Evolutionary conservation across 2,888 invertebrate genomes (phyloP), one percentile per base, ranked within the genome.

Genomic region (Papilio gigon): DNA sequence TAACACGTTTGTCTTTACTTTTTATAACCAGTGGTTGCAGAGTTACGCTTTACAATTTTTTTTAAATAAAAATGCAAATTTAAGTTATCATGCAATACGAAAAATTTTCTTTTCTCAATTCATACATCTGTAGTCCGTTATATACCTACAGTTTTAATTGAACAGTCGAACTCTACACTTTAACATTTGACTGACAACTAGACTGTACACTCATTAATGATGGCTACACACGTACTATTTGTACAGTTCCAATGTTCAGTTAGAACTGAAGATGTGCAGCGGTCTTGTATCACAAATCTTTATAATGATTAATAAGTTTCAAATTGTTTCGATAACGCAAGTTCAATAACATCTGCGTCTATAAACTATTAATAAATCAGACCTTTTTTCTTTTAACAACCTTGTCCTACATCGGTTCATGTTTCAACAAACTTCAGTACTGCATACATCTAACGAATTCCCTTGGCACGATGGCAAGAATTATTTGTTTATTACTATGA

Each of bases 401-500:
- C 53, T 56, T 30, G 53, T 17, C 30, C 27, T 56, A 30, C 25
- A n/a, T 56, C 27, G n/a, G 30, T 56, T 25, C 25, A 50, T 22
- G 12, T 25, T 56, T 27, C 53, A 56, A 56, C 53, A 30, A 53
- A 53, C 53, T 30, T 56, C 27, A n/a, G 53, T 30, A 56, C n/a
- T 56, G 53, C 53, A 30, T 17, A 56, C 53, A 30, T 56, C 53
- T 30, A 30, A 56, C 2, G 30, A 30, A 30, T 30, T 56, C 30
- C 53, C 53, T 56, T 56, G 53, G 53, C 53, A 56, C 53, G 30
- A 30, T 9, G 53, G 30, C 53, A 27, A 56, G 53, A 56, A 30
- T 30, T 56, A 56, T 56, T 56, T 56, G 30, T 56, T 56, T 56
- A 56, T 56, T 56, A 56, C 30, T 56, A 56, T 17, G 30, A 56